Evolutionary conservation across 2,113 vertebrate species (phyloP).

Genomic region (Pollachius pollachius): DNA sequence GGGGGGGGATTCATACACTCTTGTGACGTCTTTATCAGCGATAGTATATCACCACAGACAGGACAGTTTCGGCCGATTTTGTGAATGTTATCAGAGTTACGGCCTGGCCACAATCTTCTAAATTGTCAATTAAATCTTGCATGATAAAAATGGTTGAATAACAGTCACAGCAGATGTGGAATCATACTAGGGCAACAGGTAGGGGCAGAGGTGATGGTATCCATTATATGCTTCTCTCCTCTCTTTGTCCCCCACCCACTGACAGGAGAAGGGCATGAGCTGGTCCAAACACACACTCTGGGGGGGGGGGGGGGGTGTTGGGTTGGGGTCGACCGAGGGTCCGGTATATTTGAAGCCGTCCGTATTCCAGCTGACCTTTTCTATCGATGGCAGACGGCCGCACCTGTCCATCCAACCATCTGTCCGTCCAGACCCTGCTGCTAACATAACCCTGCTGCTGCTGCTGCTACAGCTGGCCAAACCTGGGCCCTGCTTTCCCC

Average conservation of each 20-base stretch:
- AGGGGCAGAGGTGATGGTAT: constrained; percentile 17
- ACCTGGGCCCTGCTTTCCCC: not conserved
- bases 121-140: not conserved
- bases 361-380: constrained; percentile 34
- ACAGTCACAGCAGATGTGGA: constrained; percentile 24
- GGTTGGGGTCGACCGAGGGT: not conserved
- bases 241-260: constrained; percentile 30
- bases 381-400: constrained; percentile 7
- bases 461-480: constrained; percentile 2
- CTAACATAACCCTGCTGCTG: not conserved
- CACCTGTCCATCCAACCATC: constrained; percentile 7
- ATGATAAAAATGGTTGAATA: constrained; percentile 11
- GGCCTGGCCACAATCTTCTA: constrained; percentile 29
- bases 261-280: constrained; percentile 34
- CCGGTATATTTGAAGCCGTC: constrained; percentile 3
- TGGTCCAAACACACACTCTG: constrained; percentile 19
- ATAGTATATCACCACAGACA: constrained; percentile 21
- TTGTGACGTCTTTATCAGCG: constrained; percentile 40
- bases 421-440: constrained; percentile 3
- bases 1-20: constrained; percentile 15
- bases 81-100: constrained; percentile 17
- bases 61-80: constrained; percentile 22
- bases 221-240: constrained; percentile 28
- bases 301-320: not conserved
- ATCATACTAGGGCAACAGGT: constrained; percentile 33